Base-by-base conservation (phyloP, 2,113 vertebrate species). In the Dicrurus megarhynchus region DNA sequence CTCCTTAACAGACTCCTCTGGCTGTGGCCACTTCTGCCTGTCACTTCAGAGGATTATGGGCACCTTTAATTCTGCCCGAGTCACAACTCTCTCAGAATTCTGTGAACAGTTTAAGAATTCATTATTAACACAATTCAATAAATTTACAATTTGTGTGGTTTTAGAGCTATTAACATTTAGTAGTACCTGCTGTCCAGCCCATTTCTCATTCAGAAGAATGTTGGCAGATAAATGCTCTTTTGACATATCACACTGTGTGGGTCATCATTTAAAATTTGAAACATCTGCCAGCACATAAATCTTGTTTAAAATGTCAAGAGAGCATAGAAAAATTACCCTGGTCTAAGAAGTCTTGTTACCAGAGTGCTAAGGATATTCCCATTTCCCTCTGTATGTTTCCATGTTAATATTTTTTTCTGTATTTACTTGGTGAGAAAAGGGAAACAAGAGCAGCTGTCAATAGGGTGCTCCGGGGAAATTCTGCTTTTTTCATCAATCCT, bases 101-200 rank as follows among this genome's bases (percentile, higher is more conserved):
- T 70, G 65, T 84, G 74, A 84, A 76, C 84, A 86, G 79, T 81
- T 96, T 92, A 94, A 94, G 81, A 96, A 94, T 96, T 93, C 33
- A 95, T 97, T 97, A 96, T 97, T 96, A 97, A 78, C 92, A 93
- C 77, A 97, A 95, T 97, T 96, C 88, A 94, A 97, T 98, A 98
- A 95, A 97, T 97, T 97, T 98, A 96, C 95, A 96, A 97, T 97
- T 97, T 97, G 96, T 97, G 88, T 97, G 97, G 95, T 92, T 97
- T 97, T 91, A 96, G 83, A 93, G 85, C 95, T 90, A 97, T 98
- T 98, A 97, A 97, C 97, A 97, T 98, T 98, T 97, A 96, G 96
- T 73, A 90, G 92, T 91, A 96, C 94, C 93, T 95, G 96, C 93
- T 97, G 61, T 79, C 91, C 95, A 92, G 92, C 91, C 96, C 96